These are phyloP conservation scores for Platypus cylindrus DNA, from an alignment of 2,888 invertebrate species.

Conservation along the genomic window DNA sequence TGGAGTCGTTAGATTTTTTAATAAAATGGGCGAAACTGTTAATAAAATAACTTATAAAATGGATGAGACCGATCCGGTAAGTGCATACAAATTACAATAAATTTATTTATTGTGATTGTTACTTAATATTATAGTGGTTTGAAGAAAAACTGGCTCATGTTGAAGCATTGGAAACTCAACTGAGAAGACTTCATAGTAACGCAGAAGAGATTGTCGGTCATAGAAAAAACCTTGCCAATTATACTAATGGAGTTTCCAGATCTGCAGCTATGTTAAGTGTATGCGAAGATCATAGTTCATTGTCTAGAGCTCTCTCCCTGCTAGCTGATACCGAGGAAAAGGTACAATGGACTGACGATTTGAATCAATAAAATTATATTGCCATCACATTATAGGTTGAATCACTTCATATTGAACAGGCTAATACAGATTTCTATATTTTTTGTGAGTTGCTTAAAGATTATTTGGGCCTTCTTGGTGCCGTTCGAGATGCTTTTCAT, in stretches of 20 bases:
- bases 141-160: constrained; percentile 89
- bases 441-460: constrained; percentile 92
- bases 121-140: constrained; percentile 74
- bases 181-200: constrained; percentile 74
- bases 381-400: constrained; percentile 49
- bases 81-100: constrained; percentile 21
- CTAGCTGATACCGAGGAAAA: constrained; percentile 80
- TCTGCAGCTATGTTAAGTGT: constrained; percentile 81
- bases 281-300: constrained; percentile 83
- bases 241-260: constrained; percentile 76
- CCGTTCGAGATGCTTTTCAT: constrained; percentile 73
- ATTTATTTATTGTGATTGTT: constrained; percentile 1
- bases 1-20: constrained; percentile 87
- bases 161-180: constrained; percentile 78
- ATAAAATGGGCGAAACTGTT: constrained; percentile 92
- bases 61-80: constrained; percentile 96
- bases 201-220: constrained; percentile 80
- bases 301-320: constrained; percentile 81
- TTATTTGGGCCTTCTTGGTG: constrained; percentile 80
- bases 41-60: constrained; percentile 98
- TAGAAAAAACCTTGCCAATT: constrained; percentile 66
- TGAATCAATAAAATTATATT: constrained; percentile 3
- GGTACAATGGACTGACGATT: constrained; percentile 27
- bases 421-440: constrained; percentile 87
- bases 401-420: constrained; percentile 78